Percentiles rank a stretch among this genome's conserved stretches.
phyloP scores from a whole-genome alignment of 2,888 invertebrate genomes.

The Pseudanteris insignis region DNA sequence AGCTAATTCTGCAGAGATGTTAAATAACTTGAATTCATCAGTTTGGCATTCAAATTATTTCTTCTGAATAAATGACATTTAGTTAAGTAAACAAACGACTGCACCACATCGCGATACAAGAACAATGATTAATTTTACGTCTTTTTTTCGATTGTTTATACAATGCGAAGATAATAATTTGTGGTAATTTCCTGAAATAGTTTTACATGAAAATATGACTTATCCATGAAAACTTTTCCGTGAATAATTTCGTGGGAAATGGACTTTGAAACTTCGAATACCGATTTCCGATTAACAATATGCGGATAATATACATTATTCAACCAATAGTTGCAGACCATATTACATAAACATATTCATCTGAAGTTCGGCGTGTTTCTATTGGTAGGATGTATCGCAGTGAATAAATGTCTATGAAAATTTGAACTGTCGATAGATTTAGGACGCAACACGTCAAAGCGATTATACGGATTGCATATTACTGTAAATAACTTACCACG shows the following conservation, averaged over 20 bases:
- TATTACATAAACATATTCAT: constrained; percentile 42
- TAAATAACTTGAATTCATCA: no score
- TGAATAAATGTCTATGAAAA: constrained; percentile 35
- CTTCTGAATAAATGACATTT: no score
- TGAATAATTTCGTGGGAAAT: constrained; percentile 39
- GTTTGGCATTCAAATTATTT: no score
- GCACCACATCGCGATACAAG: no score
- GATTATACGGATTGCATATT: constrained; percentile 18
- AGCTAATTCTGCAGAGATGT: no score
- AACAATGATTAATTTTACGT: no score
- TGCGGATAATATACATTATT: constrained; percentile 42
- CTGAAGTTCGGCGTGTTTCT: constrained; percentile 32
- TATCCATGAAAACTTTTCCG: no score
- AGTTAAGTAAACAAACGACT: no score
- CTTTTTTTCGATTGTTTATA: no score
- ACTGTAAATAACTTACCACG: constrained; percentile 11
- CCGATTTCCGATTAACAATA: constrained; percentile 33
- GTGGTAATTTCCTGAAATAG: no score
- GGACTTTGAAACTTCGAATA: constrained; percentile 36
- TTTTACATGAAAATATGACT: no score
- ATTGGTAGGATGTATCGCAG: constrained; percentile 19
- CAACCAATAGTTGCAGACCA: constrained; percentile 37
- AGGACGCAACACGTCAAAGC: constrained; percentile 26
- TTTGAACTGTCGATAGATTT: constrained; percentile 26
- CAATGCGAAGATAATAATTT: no score